These are phyloP conservation scores for Ctenoplectra terminalis DNA, from an alignment of 1,140 invertebrate genomes.

Conservation along the genomic window DNA sequence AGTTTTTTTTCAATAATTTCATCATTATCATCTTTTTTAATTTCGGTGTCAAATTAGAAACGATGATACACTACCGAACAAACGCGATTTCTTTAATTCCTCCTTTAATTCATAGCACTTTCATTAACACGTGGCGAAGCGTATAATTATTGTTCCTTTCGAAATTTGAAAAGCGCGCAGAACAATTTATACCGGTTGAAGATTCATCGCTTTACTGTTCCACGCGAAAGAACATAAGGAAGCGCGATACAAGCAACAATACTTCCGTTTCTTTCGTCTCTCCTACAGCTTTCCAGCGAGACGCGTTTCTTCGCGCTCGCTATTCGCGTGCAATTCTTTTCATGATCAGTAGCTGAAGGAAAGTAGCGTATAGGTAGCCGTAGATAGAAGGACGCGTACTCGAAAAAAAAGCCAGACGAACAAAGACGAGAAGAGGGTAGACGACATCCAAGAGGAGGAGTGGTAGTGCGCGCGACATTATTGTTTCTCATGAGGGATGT, in stretches of 20 bases:
- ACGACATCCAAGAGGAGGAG: slow-evolving; percentile 45
- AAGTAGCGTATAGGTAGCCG: background rate
- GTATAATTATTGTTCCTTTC: background rate
- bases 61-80: background rate
- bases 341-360: slow-evolving; percentile 38
- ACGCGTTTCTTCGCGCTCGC: slow-evolving; percentile 12
- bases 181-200: background rate
- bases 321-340: slow-evolving; percentile 46
- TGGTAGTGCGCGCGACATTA: slow-evolving; percentile 63
- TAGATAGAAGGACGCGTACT: slow-evolving; percentile 26
- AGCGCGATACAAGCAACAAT: slow-evolving; percentile 22
- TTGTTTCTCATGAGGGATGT: slow-evolving; percentile 65
- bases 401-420: slow-evolving; percentile 39
- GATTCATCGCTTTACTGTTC: background rate
- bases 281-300: background rate
- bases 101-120: background rate
- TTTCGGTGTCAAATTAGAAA: background rate
- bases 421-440: slow-evolving; percentile 35
- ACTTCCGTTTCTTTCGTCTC: slow-evolving; percentile 5
- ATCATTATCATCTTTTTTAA: too few relatives aligned
- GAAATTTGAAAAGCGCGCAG: background rate
- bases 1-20: slow-evolving; percentile 61
- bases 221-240: background rate
- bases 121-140: background rate
- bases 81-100: background rate